Evolutionary conservation across 1,140 invertebrate species (phyloP), one percentile per base, ranked within the genome.

Genomic region (Drosophila santomea): DNA sequence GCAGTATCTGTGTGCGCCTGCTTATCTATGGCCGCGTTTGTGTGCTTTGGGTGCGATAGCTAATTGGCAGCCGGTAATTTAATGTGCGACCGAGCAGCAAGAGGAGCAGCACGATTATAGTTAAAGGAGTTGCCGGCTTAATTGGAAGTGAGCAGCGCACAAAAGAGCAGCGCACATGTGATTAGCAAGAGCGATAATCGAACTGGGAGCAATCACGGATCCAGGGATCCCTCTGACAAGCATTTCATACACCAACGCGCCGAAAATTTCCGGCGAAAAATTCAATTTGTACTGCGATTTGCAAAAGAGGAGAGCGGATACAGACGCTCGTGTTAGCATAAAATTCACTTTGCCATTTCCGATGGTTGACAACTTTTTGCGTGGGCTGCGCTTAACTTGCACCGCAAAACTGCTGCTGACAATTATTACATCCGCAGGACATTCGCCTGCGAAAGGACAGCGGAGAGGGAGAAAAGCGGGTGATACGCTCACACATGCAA

Each of bases 391-490:
- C 71, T 86, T 81, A 78, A 78, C 80, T 86, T 81, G 84, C 76
- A 78, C 80, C 78, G 69, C 75, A 86, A 86, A 64, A 80, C 76
- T 88, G 84, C 77, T 83, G 68, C 84, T 89, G 80, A 88, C 84
- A 88, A 89, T 89, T 83, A 88, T 89, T 88, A 89, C 74, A 88
- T 89, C 80, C 84, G 80, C 84, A 89, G 61, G 74, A 89, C 62
- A 85, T 81, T 60, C 66, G 44, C 76, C 45, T 48, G 60, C 23
- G 45, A 43, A 41, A 23, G 50, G 32, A 69, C 57, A 45, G 47
- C 61, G 61, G 39, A 68, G 39, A 47, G 72, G 62, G 43, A 32
- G 25, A 3, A 25, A 20, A 23, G 28, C 25, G 14, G 48, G 11
- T 15, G 32, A 55, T n/a, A 50, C 54, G 28, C 55, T 44, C 28